These are phyloP conservation scores for Cybosia mesomella DNA, from an alignment of 2,888 invertebrate species.

Conservation along the genomic window DNA sequence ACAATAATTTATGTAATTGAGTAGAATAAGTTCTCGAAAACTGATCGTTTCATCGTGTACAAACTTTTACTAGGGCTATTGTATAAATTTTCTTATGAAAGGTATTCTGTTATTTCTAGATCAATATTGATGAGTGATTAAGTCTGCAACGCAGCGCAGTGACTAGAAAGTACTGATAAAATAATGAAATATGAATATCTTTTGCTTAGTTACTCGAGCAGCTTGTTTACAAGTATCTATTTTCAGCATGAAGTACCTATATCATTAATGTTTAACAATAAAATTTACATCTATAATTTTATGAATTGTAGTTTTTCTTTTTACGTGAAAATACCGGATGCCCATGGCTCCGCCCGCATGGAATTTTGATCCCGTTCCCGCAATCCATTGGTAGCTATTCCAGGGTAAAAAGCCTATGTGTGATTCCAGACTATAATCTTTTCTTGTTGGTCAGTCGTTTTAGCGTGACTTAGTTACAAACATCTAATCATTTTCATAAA, in stretches of 20 bases:
- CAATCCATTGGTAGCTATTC: too few relatives aligned
- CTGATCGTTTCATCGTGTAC: not conserved
- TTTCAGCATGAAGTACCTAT: not conserved
- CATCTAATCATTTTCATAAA: too few relatives aligned
- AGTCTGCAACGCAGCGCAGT: not conserved
- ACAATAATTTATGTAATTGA: too few relatives aligned
- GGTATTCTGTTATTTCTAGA: slow-evolving; percentile 2
- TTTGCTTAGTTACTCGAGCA: not conserved
- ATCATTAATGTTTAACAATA: slow-evolving; percentile 6
- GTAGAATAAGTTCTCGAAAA: not conserved
- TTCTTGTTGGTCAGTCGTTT: too few relatives aligned
- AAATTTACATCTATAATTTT: not conserved
- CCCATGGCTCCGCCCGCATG: not conserved
- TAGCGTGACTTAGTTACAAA: too few relatives aligned
- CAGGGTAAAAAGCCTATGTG: too few relatives aligned
- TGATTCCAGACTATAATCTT: too few relatives aligned
- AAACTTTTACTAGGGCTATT: not conserved
- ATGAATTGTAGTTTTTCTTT: slow-evolving; percentile 2
- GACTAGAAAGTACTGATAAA: not conserved
- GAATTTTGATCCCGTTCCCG: not conserved
- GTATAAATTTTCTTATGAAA: slow-evolving; percentile 1
- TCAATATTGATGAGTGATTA: not conserved
- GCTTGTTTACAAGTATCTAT: not conserved
- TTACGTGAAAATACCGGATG: not conserved
- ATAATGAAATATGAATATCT: not conserved